phyloP scores from a whole-genome alignment of 2,888 invertebrate species.

The Hecatera dysodea region DNA sequence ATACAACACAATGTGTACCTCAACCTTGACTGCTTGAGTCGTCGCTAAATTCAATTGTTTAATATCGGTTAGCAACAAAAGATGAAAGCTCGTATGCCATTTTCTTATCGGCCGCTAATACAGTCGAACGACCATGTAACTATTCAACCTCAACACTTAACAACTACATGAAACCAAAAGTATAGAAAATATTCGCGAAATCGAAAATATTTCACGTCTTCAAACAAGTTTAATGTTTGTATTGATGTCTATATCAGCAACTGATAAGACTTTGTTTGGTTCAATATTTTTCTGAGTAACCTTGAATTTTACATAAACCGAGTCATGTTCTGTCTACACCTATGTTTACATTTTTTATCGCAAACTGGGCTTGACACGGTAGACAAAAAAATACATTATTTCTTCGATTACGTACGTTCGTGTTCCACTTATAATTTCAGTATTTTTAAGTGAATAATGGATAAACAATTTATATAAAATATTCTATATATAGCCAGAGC shows the following conservation, averaged over 20 bases:
- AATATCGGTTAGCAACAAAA: slow-evolving; percentile 67
- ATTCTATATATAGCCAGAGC: neutral
- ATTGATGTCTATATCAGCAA: slow-evolving; percentile 64
- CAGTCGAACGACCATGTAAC: slow-evolving; percentile 47
- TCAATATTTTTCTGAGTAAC: slow-evolving; percentile 73
- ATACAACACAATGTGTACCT: slow-evolving; percentile 66
- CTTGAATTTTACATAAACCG: slow-evolving; percentile 78
- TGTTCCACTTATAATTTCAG: slow-evolving; percentile 11
- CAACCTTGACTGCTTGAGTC: slow-evolving; percentile 75
- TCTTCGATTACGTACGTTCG: slow-evolving; percentile 20
- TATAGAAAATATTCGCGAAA: slow-evolving; percentile 59
- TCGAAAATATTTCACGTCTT: slow-evolving; percentile 65
- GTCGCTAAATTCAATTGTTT: slow-evolving; percentile 70
- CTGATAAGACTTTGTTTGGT: slow-evolving; percentile 73
- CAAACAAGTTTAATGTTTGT: slow-evolving; percentile 64
- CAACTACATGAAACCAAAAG: slow-evolving; percentile 63
- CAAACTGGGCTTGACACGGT: slow-evolving; percentile 65
- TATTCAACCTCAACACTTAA: slow-evolving; percentile 56
- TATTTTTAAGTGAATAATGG: slow-evolving; percentile 3
- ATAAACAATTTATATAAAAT: slow-evolving; percentile 36
- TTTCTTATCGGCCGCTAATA: slow-evolving; percentile 54
- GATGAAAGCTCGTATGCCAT: slow-evolving; percentile 57
- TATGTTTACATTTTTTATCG: slow-evolving; percentile 80
- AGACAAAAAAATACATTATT: slow-evolving; percentile 44
- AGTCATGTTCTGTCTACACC: slow-evolving; percentile 76